These are phyloP conservation scores for Pangasius macronema DNA, from an alignment of 2,797 vertebrate species.

Conservation along the genomic window DNA sequence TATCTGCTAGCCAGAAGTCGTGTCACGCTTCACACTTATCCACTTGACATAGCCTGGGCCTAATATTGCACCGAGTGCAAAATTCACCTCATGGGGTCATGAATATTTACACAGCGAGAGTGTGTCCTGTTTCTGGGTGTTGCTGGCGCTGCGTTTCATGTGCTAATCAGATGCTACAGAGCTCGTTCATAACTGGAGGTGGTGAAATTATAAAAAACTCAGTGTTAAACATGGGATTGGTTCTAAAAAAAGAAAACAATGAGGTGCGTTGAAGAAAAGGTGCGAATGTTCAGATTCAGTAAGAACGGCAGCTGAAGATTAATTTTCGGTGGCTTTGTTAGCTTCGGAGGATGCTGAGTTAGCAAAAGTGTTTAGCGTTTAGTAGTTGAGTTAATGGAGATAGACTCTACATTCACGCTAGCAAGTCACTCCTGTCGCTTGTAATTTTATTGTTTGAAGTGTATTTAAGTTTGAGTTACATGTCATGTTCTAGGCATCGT, in stretches of 20 bases:
- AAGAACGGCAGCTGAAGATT: neutral
- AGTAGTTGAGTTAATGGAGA: neutral
- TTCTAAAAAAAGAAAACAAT: neutral
- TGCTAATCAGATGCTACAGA: constrained; percentile 21
- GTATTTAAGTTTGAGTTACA: too few relatives aligned
- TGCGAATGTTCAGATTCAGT: neutral
- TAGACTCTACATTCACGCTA: neutral
- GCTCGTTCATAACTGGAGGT: constrained; percentile 7
- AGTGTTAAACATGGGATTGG: neutral
- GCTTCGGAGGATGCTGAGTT: neutral
- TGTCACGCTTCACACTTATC: constrained; percentile 22
- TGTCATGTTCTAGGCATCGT: neutral
- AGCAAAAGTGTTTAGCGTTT: neutral
- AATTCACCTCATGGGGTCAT: constrained; percentile 37
- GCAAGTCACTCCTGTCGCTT: neutral
- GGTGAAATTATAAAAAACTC: neutral
- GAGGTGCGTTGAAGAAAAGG: neutral
- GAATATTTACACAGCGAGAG: constrained; percentile 29
- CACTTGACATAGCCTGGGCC: neutral
- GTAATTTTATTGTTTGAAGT: neutral
- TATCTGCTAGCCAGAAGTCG: neutral
- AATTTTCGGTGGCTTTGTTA: neutral
- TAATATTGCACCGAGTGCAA: constrained; percentile 26
- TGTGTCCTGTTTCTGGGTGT: neutral
- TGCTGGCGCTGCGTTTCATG: constrained; percentile 26